Base-by-base conservation (phyloP, 2,797 vertebrate species). In the Arrhamphus sclerolepis region DNA sequence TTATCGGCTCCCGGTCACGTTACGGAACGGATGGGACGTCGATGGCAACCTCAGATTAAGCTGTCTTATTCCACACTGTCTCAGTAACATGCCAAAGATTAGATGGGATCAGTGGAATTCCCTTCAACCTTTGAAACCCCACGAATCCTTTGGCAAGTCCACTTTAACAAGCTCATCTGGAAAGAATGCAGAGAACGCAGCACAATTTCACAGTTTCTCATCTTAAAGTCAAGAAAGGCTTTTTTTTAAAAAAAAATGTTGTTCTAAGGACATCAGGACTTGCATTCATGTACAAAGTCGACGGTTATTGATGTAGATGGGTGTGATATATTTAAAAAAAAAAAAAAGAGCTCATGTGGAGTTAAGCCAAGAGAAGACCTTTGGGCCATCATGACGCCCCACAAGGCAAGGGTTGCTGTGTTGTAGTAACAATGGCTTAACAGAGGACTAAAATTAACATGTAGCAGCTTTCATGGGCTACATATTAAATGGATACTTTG, bases 61-160 rank as follows among this genome's bases (percentile, higher is more conserved):
- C 72, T 66, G 52, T n/a, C 46, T 80, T 82, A 73, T 70, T 76
- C 48, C 71, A 75, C 52, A 14, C 18, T 16, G 44, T 44, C 63
- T 75, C 51, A 28, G 61, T 17, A 74, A 71, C 1, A 29, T 76
- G 64, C 58, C 52, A 56, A 16, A 66, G 64, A 60, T 85, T 70
- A 84, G 24, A 11, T 2, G 7, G 16, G 63, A 63, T 34, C 46
- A 50, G 57, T 18, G n/a, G 22, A 55, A 51, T 46, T 42, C 26
- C 43, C 17, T 65, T 16, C 69, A 76, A 82, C 66, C 58, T 69
- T 49, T 70, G 9, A 6, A 62, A 67, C 38, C 16, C 14, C 5
- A 0, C 1, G 1, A 62, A 59, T 11, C 64, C 39, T 40, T 19
- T 6, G 16, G 59, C 43, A 53, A 62, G 46, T 48, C 48, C 1